Base-by-base conservation (phyloP, 2,888 invertebrate species). In the Rapana venosa region DNA sequence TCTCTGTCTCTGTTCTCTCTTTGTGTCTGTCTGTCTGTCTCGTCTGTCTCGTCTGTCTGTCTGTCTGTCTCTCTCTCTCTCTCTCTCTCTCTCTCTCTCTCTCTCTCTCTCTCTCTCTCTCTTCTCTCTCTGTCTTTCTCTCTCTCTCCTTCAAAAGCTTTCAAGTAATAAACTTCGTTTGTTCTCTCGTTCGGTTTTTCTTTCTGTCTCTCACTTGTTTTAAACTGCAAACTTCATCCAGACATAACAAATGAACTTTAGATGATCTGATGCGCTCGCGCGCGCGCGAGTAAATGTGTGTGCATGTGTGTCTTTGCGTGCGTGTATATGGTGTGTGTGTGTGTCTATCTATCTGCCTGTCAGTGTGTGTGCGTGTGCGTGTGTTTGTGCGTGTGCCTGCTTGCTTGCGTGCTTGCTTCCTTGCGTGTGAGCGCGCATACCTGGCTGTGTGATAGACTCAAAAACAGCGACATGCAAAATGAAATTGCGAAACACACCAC, bases 301-400 rank as follows among this genome's bases (percentile, higher is more conserved):
- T 74, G 74, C 4, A n/a, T 74, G 74, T 74, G 74, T 74, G 74
- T 74, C n/a, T 74, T 4, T 74, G 74, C 2, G 74, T 74, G 74
- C n/a, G 74, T 74, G 74, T 74, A n/a, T 74, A n/a, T 74, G 70
- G 74, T 74, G 74, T n/a, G 74, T n/a, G n/a, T n/a, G 74, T n/a
- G 26, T n/a, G 74, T 74, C n/a, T 11, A 26, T 70, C 5, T 22
- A 22, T 70, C 20, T 74, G n/a, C 26, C 2, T 74, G 74, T n/a
- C 2, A n/a, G 74, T n/a, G n/a, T 74, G 74, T n/a, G n/a, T 74
- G 26, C 26, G n/a, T 74, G 26, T 74, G 74, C 2, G 26, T 74
- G 74, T 74, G 26, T 74, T 20, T 74, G 26, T 74, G 74, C 26
- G 2, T 70, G 70, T 70, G 15, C 22, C 20, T 74, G 2, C 26